These are phyloP conservation scores for Belgica antarctica DNA, from an alignment of 2,888 invertebrate genomes.

Conservation along the genomic window DNA sequence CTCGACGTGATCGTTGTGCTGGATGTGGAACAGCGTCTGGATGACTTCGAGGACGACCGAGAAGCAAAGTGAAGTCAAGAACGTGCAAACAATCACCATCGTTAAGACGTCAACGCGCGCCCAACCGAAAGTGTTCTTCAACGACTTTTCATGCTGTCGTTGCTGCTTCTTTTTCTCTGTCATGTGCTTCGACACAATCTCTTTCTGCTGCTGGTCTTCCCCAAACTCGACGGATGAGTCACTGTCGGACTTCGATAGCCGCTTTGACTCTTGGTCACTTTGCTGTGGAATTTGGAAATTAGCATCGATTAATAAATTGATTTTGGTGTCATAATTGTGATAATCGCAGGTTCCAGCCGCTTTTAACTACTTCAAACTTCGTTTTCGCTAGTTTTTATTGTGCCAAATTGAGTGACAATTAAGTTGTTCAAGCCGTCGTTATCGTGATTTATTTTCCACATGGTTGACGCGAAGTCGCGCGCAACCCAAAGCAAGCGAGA, in stretches of 20 bases:
- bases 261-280: background rate
- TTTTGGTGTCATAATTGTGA: too few species aligned
- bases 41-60: conserved; percentile 77
- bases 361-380: too few species aligned
- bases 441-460: too few species aligned
- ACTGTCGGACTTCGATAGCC: background rate
- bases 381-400: too few species aligned
- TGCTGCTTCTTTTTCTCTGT: conserved; percentile 30
- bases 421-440: too few species aligned
- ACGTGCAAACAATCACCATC: conserved; percentile 75
- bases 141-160: conserved; percentile 58
- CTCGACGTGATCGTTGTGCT: conserved; percentile 65
- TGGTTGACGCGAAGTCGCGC: too few species aligned
- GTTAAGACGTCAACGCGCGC: conserved; percentile 85
- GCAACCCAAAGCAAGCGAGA: too few species aligned
- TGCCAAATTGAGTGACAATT: too few species aligned
- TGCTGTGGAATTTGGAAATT: too few species aligned
- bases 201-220: conserved; percentile 15
- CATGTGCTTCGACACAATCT: background rate
- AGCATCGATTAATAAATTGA: too few species aligned
- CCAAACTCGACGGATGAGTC: background rate
- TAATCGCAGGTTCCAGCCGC: too few species aligned
- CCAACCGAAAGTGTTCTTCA: conserved; percentile 91
- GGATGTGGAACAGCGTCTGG: conserved; percentile 74
- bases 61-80: conserved; percentile 78